Conservation (phyloP, 2,797 vertebrate species). For the Poeciliopsis paucimaculata region DNA sequence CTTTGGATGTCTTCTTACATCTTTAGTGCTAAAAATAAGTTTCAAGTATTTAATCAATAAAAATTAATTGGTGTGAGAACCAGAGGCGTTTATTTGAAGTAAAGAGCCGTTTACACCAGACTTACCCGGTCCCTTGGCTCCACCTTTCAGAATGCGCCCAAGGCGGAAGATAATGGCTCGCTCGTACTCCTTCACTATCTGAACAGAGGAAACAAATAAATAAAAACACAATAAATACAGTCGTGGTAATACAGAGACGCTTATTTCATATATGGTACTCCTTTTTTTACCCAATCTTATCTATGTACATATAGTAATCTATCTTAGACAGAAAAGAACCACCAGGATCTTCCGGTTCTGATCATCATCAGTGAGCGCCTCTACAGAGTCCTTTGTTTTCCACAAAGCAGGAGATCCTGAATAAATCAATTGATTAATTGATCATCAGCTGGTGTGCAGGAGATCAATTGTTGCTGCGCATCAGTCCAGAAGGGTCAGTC, state of each 20-base stretch:
- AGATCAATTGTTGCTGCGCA: not conserved
- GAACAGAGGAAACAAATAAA: slow-evolving; percentile 30
- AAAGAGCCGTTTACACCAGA: not conserved
- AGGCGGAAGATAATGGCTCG: slow-evolving; percentile 95
- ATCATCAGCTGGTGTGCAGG: not conserved
- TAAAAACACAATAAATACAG: not conserved
- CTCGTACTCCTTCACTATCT: slow-evolving; percentile 98
- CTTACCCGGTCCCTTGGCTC: slow-evolving; percentile 94
- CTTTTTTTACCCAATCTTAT: too few relatives aligned
- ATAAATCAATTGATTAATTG: not conserved
- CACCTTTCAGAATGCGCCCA: slow-evolving; percentile 91
- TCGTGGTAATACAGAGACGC: not conserved
- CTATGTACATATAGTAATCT: too few relatives aligned
- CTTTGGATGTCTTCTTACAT: not conserved
- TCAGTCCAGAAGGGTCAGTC: not conserved
- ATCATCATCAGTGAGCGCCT: not conserved
- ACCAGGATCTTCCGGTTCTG: not conserved
- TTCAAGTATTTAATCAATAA: not conserved
- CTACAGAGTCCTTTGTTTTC: not conserved
- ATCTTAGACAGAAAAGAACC: not conserved
- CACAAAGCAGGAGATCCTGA: not conserved
- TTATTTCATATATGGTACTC: too few relatives aligned
- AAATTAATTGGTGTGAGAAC: not conserved
- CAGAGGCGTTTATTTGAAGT: not conserved
- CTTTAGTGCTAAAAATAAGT: not conserved